phyloP scores from a whole-genome alignment of 2,113 vertebrate species.

The Dissostichus mawsoni region DNA sequence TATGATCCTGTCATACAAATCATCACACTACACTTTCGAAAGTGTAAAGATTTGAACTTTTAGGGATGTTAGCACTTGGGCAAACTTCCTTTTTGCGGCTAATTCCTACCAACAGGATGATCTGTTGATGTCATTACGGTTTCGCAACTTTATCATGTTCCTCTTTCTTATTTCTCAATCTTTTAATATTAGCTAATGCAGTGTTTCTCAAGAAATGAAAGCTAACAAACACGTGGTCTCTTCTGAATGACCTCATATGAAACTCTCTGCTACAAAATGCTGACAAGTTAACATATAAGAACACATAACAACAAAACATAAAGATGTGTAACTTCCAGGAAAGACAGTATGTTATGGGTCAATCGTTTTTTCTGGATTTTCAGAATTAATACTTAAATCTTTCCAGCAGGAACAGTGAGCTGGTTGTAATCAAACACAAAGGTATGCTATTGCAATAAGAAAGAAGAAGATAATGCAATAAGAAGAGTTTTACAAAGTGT shows the following conservation, averaged over 20 bases:
- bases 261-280: not conserved
- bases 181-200: conserved; percentile 1
- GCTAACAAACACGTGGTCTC: not conserved
- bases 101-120: conserved; percentile 9
- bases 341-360: not conserved
- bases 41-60: conserved; percentile 24
- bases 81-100: conserved; percentile 32
- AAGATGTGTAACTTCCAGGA: not conserved
- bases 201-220: conserved; percentile 32
- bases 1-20: conserved; percentile 14
- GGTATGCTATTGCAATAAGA: not conserved
- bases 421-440: not conserved
- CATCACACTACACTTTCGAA: conserved; percentile 3
- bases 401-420: not conserved
- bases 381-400: not conserved
- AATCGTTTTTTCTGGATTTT: not conserved
- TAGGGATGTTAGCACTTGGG: conserved; percentile 30
- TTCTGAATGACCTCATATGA: not conserved
- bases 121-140: conserved; percentile 32
- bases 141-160: conserved; percentile 48
- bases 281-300: not conserved
- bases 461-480: not conserved
- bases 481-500: not conserved
- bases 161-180: conserved; percentile 34
- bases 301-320: not conserved